Evolutionary conservation across 2,113 vertebrate species (phyloP), one percentile per base, ranked within the genome.

Genomic region (Sapajus apella): DNA sequence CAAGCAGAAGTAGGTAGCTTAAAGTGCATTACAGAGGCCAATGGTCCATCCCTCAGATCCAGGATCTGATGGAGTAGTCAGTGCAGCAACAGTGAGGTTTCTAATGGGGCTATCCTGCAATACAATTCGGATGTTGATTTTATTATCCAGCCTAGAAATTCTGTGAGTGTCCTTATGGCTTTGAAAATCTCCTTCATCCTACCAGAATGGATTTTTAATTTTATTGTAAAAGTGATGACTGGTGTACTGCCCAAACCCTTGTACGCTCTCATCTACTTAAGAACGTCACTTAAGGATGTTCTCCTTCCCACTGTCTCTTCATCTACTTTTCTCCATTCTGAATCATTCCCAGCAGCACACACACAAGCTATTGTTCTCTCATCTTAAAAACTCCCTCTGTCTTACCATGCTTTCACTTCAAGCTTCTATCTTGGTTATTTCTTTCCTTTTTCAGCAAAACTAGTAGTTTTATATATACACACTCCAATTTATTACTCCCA

Each of bases 191-290:
- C 14, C 43, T 75, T 27, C 25, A 17, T 73, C 16, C 6, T 89
- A 72, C 9, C 16, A 61, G 18, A 76, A 6, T 37, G 86, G 23
- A 0, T 45, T 37, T 25, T 50, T 18, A 3, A 68, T 23, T 55
- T 11, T 50, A 25, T 55, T 75, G 43, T 55, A 32, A 45, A 58
- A 76, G 45, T 12, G 13, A 18, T 68, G 40, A 58, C 12, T 75
- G 30, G 0, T 0, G 2, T 12, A 32, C 18, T 73, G 2, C 0
- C 35, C 4, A 3, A 3, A 21, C 8, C 45, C 17, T 16, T 50
- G 3, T 2, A 20, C 2, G 32, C 37, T 58, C 14, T 52, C 1
- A 3, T 2, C 23, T 61, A 13, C 40, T 40, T 77, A 45, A 47
- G 17, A 16, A 6, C 18, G 16, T 66, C 18, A 2, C 35, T 30